These are phyloP conservation scores for Danio aesculapii DNA, from an alignment of 2,797 vertebrate genomes.

Conservation along the genomic window DNA sequence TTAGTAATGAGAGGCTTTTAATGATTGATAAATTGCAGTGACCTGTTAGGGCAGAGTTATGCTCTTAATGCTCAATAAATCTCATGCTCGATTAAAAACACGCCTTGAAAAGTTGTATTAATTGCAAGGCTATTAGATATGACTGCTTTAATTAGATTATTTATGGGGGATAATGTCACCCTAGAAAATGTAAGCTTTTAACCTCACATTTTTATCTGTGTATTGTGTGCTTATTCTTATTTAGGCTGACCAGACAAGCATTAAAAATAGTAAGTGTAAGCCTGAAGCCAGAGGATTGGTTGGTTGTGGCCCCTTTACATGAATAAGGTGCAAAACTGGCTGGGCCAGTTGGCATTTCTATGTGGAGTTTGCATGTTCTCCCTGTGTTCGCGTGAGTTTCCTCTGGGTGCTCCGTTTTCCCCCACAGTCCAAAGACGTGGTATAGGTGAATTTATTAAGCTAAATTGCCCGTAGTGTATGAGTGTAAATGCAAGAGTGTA, in stretches of 20 bases:
- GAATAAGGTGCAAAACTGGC: too few relatives aligned
- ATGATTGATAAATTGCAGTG: conserved; percentile 68
- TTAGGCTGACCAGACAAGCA: background rate
- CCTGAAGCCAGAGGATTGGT: too few relatives aligned
- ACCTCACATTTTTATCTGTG: background rate
- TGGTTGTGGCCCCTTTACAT: too few relatives aligned
- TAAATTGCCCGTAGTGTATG: too few relatives aligned
- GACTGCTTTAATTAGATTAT: background rate
- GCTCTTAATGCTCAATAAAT: conserved; percentile 80
- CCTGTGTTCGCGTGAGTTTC: too few relatives aligned
- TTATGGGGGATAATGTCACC: background rate
- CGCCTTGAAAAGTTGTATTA: conserved; percentile 23
- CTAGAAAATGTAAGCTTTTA: background rate
- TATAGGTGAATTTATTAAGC: too few relatives aligned
- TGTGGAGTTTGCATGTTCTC: too few relatives aligned
- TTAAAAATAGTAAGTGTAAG: too few relatives aligned
- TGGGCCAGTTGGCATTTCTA: too few relatives aligned
- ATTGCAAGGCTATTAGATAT: conserved; percentile 69
- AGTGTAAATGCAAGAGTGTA: too few relatives aligned
- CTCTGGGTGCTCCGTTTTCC: too few relatives aligned
- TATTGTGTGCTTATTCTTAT: background rate
- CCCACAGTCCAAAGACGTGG: too few relatives aligned
- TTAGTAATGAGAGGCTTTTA: conserved; percentile 20
- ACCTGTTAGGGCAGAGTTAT: conserved; percentile 68
- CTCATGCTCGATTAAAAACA: conserved; percentile 77